These are phyloP conservation scores for Eurystomus glaucurus DNA, from an alignment of 2,797 vertebrate genomes.

Conservation along the genomic window DNA sequence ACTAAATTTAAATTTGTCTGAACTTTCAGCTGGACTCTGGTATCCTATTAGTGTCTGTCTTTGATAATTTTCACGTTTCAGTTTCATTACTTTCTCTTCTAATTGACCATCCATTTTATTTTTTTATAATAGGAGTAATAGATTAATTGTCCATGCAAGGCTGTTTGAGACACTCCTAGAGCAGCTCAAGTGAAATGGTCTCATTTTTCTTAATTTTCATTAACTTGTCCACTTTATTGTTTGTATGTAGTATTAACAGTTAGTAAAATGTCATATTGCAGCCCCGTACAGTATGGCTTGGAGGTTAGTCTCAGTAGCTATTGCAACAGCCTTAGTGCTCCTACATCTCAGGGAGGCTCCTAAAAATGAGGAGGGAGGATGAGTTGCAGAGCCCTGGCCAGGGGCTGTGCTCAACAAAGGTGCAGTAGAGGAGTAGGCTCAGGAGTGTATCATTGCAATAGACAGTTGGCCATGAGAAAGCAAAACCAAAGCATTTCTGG, in stretches of 20 bases:
- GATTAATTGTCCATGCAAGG: not conserved
- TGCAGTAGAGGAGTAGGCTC: not conserved
- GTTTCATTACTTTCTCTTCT: constrained; percentile 34
- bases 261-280: not conserved
- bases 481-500: not conserved
- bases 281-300: not conserved
- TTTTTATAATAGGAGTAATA: not conserved
- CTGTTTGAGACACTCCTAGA: not conserved
- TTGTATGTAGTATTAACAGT: not conserved
- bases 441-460: fast-evolving
- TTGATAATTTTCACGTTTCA: not conserved
- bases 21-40: not conserved
- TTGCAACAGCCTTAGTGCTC: not conserved
- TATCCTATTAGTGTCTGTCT: not conserved
- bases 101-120: not conserved
- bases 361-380: not conserved
- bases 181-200: not conserved
- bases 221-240: not conserved
- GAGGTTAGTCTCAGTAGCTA: not conserved
- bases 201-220: constrained; percentile 44
- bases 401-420: not conserved
- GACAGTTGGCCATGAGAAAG: not conserved
- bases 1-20: not conserved
- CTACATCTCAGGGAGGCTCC: not conserved
- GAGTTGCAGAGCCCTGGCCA: not conserved